A percentile compares a stretch with the other conserved stretches of the same genome.
Evolutionary conservation across 2,888 invertebrate species (phyloP).

Genomic region (Pachycephus smyrnensis): DNA sequence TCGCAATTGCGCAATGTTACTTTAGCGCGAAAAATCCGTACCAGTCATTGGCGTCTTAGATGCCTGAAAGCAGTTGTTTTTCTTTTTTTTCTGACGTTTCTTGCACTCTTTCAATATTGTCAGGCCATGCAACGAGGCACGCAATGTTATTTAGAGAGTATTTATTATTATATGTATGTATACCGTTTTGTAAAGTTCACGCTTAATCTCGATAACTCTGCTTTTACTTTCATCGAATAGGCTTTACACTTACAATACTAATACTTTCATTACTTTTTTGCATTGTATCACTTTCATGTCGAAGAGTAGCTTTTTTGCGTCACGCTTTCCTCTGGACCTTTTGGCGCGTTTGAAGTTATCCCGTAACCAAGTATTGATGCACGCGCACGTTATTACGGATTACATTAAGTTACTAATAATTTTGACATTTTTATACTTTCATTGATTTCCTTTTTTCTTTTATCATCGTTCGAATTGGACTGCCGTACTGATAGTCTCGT

Average conservation of each 20-base stretch:
- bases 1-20: neutral
- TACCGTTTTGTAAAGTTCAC: neutral
- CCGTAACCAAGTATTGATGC: neutral
- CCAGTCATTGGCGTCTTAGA: neutral
- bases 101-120: neutral
- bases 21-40: neutral
- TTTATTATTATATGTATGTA: neutral
- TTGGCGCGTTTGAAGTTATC: neutral
- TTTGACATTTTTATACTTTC: neutral
- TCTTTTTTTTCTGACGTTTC: neutral
- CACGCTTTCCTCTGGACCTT: neutral
- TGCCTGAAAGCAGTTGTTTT: neutral
- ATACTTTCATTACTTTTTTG: conserved; percentile 40
- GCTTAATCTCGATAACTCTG: neutral
- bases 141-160: neutral
- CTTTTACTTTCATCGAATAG: neutral
- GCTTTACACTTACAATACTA: conserved; percentile 23
- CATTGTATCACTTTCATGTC: conserved; percentile 45
- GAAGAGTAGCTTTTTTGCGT: neutral
- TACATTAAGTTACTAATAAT: neutral
- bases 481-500: neutral
- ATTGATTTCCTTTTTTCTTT: neutral
- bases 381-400: too few relatives aligned
- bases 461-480: neutral
- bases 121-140: neutral